A percentile compares a stretch with the other conserved stretches of the same genome.
Conservation (phyloP, 2,888 invertebrate genomes). For the Acanthacorydalis orientalis region DNA sequence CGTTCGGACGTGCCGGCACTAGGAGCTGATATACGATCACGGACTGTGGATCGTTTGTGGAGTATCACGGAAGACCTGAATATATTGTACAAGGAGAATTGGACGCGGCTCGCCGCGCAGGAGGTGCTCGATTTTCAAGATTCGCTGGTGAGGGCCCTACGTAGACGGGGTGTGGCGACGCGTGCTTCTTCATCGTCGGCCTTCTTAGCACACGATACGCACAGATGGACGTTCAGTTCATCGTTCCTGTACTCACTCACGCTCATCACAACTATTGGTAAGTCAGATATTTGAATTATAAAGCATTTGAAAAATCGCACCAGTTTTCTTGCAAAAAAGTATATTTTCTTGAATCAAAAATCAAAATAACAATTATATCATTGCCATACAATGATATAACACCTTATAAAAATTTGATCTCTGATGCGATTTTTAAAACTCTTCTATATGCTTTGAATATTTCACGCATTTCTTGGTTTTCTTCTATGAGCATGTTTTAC, state of each 20-base stretch:
- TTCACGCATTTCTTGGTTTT: no score
- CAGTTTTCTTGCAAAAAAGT: no score
- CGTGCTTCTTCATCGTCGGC: conserved; percentile 28
- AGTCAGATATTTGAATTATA: conserved; percentile 22
- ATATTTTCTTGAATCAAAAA: no score
- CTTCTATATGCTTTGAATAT: no score
- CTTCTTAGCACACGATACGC: conserved; percentile 25
- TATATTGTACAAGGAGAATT: conserved; percentile 79
- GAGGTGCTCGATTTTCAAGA: conserved; percentile 76
- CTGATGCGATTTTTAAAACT: no score
- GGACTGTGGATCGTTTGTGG: conserved; percentile 69
- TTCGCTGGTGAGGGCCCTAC: conserved; percentile 31
- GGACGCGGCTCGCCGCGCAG: conserved; percentile 75
- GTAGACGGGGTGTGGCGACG: conserved; percentile 12
- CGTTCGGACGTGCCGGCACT: conserved; percentile 37
- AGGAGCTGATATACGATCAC: conserved; percentile 42
- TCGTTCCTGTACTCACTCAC: conserved; percentile 87
- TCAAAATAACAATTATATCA: no score
- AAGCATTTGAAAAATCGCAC: no score
- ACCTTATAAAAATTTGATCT: no score
- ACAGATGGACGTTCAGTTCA: conserved; percentile 81
- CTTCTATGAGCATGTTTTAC: no score
- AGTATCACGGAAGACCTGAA: conserved; percentile 75
- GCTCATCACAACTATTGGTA: conserved; percentile 87
- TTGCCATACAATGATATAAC: no score